Base-by-base conservation (phyloP, 1,140 invertebrate species). In the Nasonia vitripennis region DNA sequence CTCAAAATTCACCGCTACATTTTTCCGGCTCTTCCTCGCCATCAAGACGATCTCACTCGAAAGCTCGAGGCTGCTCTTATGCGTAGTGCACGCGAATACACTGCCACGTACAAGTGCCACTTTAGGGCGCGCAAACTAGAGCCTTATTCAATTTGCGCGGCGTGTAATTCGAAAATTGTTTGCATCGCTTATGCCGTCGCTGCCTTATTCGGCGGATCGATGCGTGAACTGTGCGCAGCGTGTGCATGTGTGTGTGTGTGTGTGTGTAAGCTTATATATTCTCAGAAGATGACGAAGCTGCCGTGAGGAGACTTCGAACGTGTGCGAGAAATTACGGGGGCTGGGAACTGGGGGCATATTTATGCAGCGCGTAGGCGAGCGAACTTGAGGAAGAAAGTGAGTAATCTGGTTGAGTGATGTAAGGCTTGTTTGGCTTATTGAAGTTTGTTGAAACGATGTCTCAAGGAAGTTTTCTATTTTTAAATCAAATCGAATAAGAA, bases 111-210 rank as follows among this genome's bases (percentile, higher is more conserved):
- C 37, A 31, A 68, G 74, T 70, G 34, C 55, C 23, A 78, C 82
- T 78, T 6, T 27, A 31, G 48, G 51, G 55, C 41, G 45, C 41
- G 74, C 73, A 80, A 86, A 81, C 81, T 88, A 68, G 34, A 75
- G 79, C 27, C 27, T 88, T 48, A 86, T 86, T 86, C 83, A 87
- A 87, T 88, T 87, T 85, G 77, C 87, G 34, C 68, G 67, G 79
- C 81, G 78, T 83, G 87, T 88, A 87, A 87, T 90, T 89, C 83
- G 85, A 88, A 87, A 88, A 89, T 87, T 88, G 84, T 88, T 85
- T 74, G 75, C 82, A 79, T 87, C 79, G 83, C 23, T 86, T 55
- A 70, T 67, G 45, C 31, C 73, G 23, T 62, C 55, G 51, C 80
- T 67, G 73, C 51, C 80, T 80, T 78, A 51, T 82, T 82, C 37